phyloP scores from a whole-genome alignment of 2,888 invertebrate genomes.

The Zele albiditarsus region DNA sequence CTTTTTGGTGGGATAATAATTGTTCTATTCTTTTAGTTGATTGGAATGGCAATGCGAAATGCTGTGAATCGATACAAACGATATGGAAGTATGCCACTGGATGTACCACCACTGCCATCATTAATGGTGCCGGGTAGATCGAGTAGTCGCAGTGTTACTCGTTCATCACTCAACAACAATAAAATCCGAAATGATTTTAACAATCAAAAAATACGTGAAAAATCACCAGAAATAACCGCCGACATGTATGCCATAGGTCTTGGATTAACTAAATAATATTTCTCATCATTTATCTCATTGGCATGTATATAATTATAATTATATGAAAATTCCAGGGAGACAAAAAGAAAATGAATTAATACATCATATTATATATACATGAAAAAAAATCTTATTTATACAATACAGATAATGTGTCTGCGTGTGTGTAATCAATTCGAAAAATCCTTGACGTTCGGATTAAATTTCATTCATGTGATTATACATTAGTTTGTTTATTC shows the following conservation, averaged over 20 bases:
- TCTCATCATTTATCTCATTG: background rate
- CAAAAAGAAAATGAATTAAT: slow-evolving; percentile 29
- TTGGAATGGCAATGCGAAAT: slow-evolving; percentile 59
- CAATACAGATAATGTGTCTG: background rate
- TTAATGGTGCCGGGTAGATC: slow-evolving; percentile 47
- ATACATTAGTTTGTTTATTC: slow-evolving; percentile 1
- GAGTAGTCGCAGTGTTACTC: slow-evolving; percentile 40
- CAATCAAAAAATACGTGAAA: slow-evolving; percentile 56
- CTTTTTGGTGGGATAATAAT: slow-evolving; percentile 30
- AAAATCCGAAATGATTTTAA: slow-evolving; percentile 46
- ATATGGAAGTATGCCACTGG: slow-evolving; percentile 49
- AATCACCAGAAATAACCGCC: slow-evolving; percentile 54
- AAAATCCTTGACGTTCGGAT: background rate
- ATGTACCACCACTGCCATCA: slow-evolving; percentile 49
- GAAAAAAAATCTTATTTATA: slow-evolving; percentile 16
- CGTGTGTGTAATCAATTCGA: background rate
- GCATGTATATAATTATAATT: slow-evolving; percentile 5
- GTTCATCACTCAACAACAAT: slow-evolving; percentile 52
- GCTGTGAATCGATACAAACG: slow-evolving; percentile 64
- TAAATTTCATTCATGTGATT: background rate
- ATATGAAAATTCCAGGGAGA: background rate
- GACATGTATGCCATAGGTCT: slow-evolving; percentile 67
- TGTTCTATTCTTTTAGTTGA: slow-evolving; percentile 51
- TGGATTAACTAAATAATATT: slow-evolving; percentile 56
- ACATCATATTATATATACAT: background rate